Evolutionary conservation across 2,113 vertebrate species (phyloP).

Genomic region (Perca fluviatilis): DNA sequence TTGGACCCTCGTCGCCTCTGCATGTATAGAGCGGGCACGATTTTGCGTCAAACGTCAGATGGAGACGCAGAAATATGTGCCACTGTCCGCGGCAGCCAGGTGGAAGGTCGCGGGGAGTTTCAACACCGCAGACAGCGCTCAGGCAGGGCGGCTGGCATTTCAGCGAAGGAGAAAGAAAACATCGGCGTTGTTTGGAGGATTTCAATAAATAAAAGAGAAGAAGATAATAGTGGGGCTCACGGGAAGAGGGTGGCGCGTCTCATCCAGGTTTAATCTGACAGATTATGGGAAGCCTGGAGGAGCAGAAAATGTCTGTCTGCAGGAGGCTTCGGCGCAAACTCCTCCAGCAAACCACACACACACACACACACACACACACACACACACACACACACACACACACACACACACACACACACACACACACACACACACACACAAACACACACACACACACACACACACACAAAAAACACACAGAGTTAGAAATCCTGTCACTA

Average conservation of each 20-base stretch:
- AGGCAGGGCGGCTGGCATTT: not conserved
- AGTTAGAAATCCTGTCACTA: conserved; percentile 35
- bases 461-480: too few relatives aligned
- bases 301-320: conserved; percentile 51
- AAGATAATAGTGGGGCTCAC: not conserved
- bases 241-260: not conserved
- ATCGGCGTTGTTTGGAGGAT: not conserved
- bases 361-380: too few relatives aligned
- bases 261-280: conserved; percentile 28
- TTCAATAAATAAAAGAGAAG: not conserved
- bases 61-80: not conserved
- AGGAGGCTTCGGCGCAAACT: conserved; percentile 32
- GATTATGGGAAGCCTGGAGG: conserved; percentile 16
- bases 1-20: conserved; percentile 11
- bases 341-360: not conserved
- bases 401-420: too few relatives aligned
- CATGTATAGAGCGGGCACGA: not conserved
- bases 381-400: not conserved
- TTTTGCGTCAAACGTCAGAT: conserved; percentile 21
- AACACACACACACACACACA: too few relatives aligned
- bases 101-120: conserved; percentile 41
- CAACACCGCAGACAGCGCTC: conserved; percentile 31
- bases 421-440: too few relatives aligned
- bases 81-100: conserved; percentile 26
- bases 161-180: not conserved